Evolutionary conservation across 2,888 invertebrate species (phyloP), one percentile per base, ranked within the genome.

Genomic region (Chrysolina haemoptera): DNA sequence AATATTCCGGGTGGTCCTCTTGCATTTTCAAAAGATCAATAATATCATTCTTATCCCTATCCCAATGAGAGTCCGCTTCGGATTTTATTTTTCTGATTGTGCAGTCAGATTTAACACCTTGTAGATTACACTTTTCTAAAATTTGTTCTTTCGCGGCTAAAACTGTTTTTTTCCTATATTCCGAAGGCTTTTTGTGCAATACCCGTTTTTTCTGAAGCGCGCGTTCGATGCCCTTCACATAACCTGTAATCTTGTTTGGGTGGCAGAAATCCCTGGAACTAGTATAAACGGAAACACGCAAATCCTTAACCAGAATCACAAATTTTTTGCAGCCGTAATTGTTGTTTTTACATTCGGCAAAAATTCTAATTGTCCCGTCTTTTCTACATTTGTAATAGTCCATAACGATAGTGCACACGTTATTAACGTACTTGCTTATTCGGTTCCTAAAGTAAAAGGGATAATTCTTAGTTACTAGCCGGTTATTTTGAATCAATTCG

Each of bases 321-420:
- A 66, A 65, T 35, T 71, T 71, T 53, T 71, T 71, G 46, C 53
- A 53, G 12, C 20, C 20, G n/a, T 10, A 71, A n/a, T 12, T 50
- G 18, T 66, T 48, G 43, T 71, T 50, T 71, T 71, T 65, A 53
- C 71, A 71, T 5, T 20, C 1, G 2, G 71, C 71, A 20, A 20
- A 67, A 43, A 71, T 46, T 53, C 22, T 71, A 16, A 65, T 63
- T 16, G 43, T 20, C 3, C 62, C 35, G 16, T 62, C 27, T 62
- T 70, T 70, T 4, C 5, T 2, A n/a, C n/a, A 53, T 53, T 53
- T 53, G 10, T 6, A 20, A 53, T 59, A 59, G 14, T 20, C 20
- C 11, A 59, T 59, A 3, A 59, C 27, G 18, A 59, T 59, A 59
- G 3, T 59, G 27, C 59, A 59, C 4, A 59, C 59, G 27, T 59